Base-by-base conservation (phyloP, 2,888 invertebrate species). In the Rosalia funebris region DNA sequence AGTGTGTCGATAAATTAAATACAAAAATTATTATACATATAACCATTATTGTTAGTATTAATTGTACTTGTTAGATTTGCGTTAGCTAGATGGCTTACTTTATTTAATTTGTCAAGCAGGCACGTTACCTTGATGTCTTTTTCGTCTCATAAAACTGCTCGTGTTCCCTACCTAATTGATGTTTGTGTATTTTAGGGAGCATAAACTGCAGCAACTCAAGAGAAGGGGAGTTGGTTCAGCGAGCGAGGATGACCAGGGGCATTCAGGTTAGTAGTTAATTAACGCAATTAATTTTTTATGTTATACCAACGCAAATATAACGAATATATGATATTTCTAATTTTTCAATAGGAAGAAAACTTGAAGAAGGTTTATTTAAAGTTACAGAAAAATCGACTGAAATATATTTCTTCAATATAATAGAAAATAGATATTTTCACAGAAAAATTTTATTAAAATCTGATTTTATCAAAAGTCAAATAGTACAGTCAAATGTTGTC, bases 201-300 rank as follows among this genome's bases (percentile, higher is more conserved):
- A 92, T 81, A 93, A 92, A 79, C 82, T 86, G 81, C 85, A 86
- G 76, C 90, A 90, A 82, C 87, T 91, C 84, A 92, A 92, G 83
- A 85, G 93, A 71, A 85, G 87, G 68, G 86, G 86, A 62, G 84
- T 85, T 16, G 88, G 89, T 72, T 89, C 88, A 66, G 89, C 89
- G 44, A 89, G 88, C 68, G 92, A 91, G 79, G 91, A 92, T 66
- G 92, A 92, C 70, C 89, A 89, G 25, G 87, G 86, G 10, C 90
- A 91, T 83, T 91, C 91, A 81, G 91, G 91, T 91, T 83, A 81
- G 66, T 65, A 41, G 48, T 55, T n/a, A n/a, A n/a, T n/a, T n/a
- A n/a, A n/a, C n/a, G n/a, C n/a, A n/a, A n/a, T n/a, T n/a, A n/a
- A 42, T 57, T 34, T 19, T 20, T 45, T 37, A 45, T 36, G 25